Evolutionary conservation across 2,113 vertebrate species (phyloP), one percentile per base, ranked within the genome.

Genomic region (Merops nubicus): DNA sequence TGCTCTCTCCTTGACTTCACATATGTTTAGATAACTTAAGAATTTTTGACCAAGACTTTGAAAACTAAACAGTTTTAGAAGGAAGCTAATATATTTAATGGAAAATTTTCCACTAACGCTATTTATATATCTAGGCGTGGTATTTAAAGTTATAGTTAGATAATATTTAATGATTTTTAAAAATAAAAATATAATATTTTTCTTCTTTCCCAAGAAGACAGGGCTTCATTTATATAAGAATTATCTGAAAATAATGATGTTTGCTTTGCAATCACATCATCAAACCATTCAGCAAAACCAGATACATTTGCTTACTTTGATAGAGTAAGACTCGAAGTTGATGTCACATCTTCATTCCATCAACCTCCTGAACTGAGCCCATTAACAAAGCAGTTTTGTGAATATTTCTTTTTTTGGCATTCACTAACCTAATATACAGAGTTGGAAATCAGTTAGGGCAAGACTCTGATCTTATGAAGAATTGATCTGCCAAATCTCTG

Each of bases 401-500:
- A 90, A 74, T 8, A 6, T 88, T 96, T 92, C 56, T 85, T 86
- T 86, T 96, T 91, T 84, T 73, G 57, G 18, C n/a, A 76, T 86
- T 96, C 42, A 29, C 75, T 96, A 94, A 91, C 84, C 91, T 91
- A 97, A 93, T 79, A 96, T 57, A 56, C 40, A 60, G 33, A 95
- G 60, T 42, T 97, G 94, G 87, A 98, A 97, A 93, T 95, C 76
- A 93, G 68, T 86, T 93, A 63, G 47, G 74, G 48, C 90, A 82
- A 96, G 92, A 94, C 89, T 93, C 57, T 84, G 57, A 43, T 79
- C 73, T 97, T 96, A 96, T 72, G 67, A 96, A 92, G 38, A 97
- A 92, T 85, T 94, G 88, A 96, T 97, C 73, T 84, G 87, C 53
- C 70, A 94, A 96, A 96, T 94, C 69, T 95, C 96, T 89, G 29